Evolutionary conservation across 2,113 vertebrate genomes (phyloP).

Genomic region (Cyprinodon tularosa): DNA sequence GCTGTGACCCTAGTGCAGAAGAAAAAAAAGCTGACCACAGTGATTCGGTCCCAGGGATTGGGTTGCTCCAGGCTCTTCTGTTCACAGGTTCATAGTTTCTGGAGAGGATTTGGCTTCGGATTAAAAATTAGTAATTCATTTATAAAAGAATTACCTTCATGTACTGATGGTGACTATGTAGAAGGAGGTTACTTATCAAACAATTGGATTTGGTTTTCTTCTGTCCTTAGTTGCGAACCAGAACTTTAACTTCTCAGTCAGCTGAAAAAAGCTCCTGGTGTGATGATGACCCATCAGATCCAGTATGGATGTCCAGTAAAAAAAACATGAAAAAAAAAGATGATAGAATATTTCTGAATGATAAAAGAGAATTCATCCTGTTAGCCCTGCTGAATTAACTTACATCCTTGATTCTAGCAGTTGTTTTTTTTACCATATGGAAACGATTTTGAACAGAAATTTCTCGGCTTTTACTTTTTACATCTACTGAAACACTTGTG

Average conservation of each 20-base stretch:
- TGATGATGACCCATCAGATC: slow-evolving; percentile 43
- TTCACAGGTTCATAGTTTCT: background rate
- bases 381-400: background rate
- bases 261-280: slow-evolving; percentile 15
- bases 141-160: background rate
- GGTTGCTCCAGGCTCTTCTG: background rate
- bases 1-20: slow-evolving; percentile 32
- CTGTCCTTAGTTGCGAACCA: background rate
- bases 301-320: slow-evolving; percentile 35
- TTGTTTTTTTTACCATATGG: background rate
- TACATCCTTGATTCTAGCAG: background rate
- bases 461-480: background rate
- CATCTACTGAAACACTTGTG: background rate
- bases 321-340: too few species aligned
- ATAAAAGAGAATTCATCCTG: too few species aligned
- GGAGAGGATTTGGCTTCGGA: background rate
- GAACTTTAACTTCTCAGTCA: slow-evolving; percentile 23
- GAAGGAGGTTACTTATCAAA: slow-evolving; percentile 4
- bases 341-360: too few species aligned
- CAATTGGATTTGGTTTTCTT: slow-evolving; percentile 8
- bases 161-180: background rate
- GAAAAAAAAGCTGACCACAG: slow-evolving; percentile 18
- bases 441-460: too few species aligned
- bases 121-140: background rate
- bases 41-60: slow-evolving; percentile 2